These are phyloP conservation scores for Pempheris klunzingeri DNA, from an alignment of 2,797 vertebrate species.

Conservation along the genomic window DNA sequence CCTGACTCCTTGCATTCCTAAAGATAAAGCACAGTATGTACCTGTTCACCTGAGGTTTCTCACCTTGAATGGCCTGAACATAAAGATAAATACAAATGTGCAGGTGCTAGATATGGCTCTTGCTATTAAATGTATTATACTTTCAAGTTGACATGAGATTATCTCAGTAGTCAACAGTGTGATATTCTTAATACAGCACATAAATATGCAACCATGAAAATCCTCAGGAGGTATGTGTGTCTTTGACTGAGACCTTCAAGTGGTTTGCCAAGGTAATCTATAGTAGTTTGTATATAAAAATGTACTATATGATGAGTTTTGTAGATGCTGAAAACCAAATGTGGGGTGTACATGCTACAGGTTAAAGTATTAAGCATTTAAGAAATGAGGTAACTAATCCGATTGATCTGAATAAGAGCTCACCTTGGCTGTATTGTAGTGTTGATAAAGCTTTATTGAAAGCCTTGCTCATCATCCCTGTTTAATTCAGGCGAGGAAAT, in stretches of 20 bases:
- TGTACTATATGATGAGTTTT: neutral
- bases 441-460: neutral
- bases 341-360: neutral
- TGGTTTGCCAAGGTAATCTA: too few relatives aligned
- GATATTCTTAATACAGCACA: neutral
- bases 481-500: conserved; percentile 90
- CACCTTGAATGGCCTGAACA: neutral
- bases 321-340: conserved; percentile 10
- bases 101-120: neutral
- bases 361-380: neutral
- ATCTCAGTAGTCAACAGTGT: neutral
- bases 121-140: neutral
- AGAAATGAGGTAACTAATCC: too few relatives aligned
- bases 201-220: too few relatives aligned
- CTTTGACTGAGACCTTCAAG: too few relatives aligned
- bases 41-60: neutral
- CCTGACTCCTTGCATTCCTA: neutral
- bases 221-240: too few relatives aligned
- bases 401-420: neutral
- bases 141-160: neutral
- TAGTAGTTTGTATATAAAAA: neutral
- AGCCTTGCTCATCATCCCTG: neutral
- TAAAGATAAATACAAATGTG: neutral
- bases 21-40: neutral
- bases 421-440: neutral